Percentiles rank a stretch among this genome's conserved stretches.
Conservation (phyloP, 2,888 invertebrate genomes). For the Aplocera efformata region DNA sequence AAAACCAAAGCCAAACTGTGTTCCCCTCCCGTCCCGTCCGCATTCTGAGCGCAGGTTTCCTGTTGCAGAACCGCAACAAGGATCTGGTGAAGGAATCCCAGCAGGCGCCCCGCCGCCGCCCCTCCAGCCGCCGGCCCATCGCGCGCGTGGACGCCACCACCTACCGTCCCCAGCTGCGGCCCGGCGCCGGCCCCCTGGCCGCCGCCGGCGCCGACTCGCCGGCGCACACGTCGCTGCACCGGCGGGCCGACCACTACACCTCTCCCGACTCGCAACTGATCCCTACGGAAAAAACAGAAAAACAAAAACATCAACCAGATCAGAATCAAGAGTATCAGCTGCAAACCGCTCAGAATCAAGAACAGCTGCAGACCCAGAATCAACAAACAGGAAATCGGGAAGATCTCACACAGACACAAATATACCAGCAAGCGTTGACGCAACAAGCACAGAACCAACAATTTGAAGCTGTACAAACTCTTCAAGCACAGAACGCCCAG, state of each 20-base stretch:
- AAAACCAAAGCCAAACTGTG: slow-evolving; percentile 1
- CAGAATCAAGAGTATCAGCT: slow-evolving; percentile 12
- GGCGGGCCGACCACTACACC: slow-evolving; percentile 56
- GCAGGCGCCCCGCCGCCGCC: slow-evolving; percentile 26
- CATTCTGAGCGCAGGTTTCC: slow-evolving; percentile 61
- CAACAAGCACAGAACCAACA: slow-evolving; percentile 4
- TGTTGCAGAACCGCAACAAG: slow-evolving; percentile 78
- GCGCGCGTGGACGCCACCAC: slow-evolving; percentile 56
- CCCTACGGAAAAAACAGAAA: slow-evolving; percentile 7
- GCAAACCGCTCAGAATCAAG: background rate
- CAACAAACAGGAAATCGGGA: too few relatives aligned
- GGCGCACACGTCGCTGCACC: slow-evolving; percentile 51
- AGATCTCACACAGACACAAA: background rate
- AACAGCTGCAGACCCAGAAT: slow-evolving; percentile 8
- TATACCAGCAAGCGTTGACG: slow-evolving; percentile 17
- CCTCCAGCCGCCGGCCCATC: slow-evolving; percentile 40
- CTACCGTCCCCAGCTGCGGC: slow-evolving; percentile 60
- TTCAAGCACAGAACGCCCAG: background rate
- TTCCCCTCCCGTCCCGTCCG: slow-evolving; percentile 26
- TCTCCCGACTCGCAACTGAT: slow-evolving; percentile 46
- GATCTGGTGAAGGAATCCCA: slow-evolving; percentile 49
- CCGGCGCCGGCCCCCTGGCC: slow-evolving; percentile 48
- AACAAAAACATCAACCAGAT: slow-evolving; percentile 9
- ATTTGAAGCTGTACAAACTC: background rate
- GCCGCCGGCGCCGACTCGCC: slow-evolving; percentile 39